Base-by-base conservation (phyloP, 2,888 invertebrate species). In the Melinopterus prodromus region DNA sequence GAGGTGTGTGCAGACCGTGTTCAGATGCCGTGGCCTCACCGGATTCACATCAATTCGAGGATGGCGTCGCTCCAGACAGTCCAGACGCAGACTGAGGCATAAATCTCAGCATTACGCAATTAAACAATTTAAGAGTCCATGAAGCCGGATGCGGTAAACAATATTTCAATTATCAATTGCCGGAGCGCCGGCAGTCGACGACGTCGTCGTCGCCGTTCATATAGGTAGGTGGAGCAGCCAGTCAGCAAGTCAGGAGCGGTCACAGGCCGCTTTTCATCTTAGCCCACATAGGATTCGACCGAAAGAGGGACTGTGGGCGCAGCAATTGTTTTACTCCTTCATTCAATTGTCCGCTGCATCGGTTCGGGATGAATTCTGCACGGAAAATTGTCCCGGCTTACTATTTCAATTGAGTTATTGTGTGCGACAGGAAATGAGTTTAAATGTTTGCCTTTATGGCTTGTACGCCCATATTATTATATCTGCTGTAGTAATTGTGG, bases 121-220 rank as follows among this genome's bases (percentile, higher is more conserved):
- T 79, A 77, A 38, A 74, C 74, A 79, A 79, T 79, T 79, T 77
- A 77, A 77, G 77, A 71, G 77, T 79, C 77, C 77, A 69, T 72
- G 16, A 76, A 79, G 35, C 74, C 79, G 77, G 77, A 77, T 79
- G 79, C 72, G 69, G 72, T 79, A 77, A 77, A 77, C 74, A 72
- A 79, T 77, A 79, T 79, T 79, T 79, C 79, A 79, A 77, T 79
- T 77, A 77, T 74, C 74, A 74, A 74, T 74, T 74, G 74, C 26
- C n/a, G 37, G 36, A 74, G 74, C 37, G 35, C 37, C 15, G 71
- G 16, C 16, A 6, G 71, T 71, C 74, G 74, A n/a, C 74, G 74
- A 37, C 36, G n/a, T n/a, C 74, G 35, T 74, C 9, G 35, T 36
- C 74, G 36, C 2, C 53, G 53, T 53, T 53, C 12, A 53, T 53